Percentiles rank a stretch among this genome's conserved stretches.
phyloP scores from a whole-genome alignment of 2,888 invertebrate genomes.

The Nephrocerus scutellatus region DNA sequence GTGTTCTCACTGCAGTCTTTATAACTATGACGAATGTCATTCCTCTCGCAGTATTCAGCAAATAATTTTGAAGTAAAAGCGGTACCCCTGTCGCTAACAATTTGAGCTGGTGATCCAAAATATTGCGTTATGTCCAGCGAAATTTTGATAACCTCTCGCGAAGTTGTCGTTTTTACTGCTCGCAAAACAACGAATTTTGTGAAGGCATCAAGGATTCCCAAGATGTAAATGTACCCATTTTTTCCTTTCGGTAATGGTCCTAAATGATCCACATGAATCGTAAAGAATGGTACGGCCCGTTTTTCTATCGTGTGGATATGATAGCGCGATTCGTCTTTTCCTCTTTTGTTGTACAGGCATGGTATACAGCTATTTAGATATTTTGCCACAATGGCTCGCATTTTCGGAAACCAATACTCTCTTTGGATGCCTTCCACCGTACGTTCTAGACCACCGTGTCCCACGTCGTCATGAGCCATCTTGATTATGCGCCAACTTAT shows the following conservation, averaged over 20 bases:
- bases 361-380: background rate
- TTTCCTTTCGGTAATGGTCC: conserved; percentile 9
- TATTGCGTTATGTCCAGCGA: conserved; percentile 11
- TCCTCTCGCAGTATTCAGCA: conserved; percentile 17
- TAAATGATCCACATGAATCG: conserved; percentile 12
- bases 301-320: conserved; percentile 1
- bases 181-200: conserved; percentile 13
- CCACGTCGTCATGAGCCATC: conserved; percentile 8
- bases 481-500: conserved; percentile 5
- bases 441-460: conserved; percentile 6
- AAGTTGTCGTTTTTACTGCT: conserved; percentile 9
- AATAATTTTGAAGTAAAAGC: conserved; percentile 23
- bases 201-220: conserved; percentile 7
- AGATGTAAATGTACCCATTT: conserved; percentile 2
- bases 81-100: conserved; percentile 25
- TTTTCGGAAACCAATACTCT: too few species aligned
- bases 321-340: too few species aligned
- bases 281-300: conserved; percentile 15
- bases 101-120: conserved; percentile 23
- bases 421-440: conserved; percentile 2
- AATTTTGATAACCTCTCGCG: conserved; percentile 3
- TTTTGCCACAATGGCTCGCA: background rate
- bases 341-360: background rate
- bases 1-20: too few species aligned
- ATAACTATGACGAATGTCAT: conserved; percentile 22